Evolutionary conservation across 2,113 vertebrate species (phyloP).

Genomic region (Trochalopteron elliotii): DNA sequence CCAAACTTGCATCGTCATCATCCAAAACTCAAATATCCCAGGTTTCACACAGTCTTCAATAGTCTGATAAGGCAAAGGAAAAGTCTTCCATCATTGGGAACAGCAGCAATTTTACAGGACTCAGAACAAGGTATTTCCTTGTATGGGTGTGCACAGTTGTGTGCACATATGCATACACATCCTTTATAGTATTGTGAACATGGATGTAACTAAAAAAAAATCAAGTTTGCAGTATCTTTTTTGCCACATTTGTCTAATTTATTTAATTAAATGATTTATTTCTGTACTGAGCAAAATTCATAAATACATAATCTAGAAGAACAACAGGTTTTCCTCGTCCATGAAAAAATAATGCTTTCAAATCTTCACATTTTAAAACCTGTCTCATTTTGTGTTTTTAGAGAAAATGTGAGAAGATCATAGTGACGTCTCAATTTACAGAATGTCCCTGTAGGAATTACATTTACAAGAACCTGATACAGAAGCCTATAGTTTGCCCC

Average conservation of each 20-base stretch:
- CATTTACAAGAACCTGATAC: conserved; percentile 77
- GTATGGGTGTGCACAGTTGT: neutral
- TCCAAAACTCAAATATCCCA: conserved; percentile 58
- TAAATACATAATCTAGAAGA: conserved; percentile 77
- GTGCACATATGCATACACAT: neutral
- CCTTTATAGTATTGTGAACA: neutral
- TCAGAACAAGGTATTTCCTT: conserved; percentile 41
- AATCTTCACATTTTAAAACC: conserved; percentile 73
- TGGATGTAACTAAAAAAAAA: conserved; percentile 26
- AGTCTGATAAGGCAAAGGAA: conserved; percentile 90
- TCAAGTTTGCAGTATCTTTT: conserved; percentile 44
- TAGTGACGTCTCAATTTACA: conserved; percentile 63
- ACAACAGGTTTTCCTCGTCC: conserved; percentile 69
- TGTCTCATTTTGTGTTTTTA: conserved; percentile 57
- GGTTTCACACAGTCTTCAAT: conserved; percentile 52
- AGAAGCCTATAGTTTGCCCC: conserved; percentile 74
- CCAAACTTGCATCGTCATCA: conserved; percentile 45
- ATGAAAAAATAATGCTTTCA: conserved; percentile 76
- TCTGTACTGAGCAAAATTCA: conserved; percentile 70
- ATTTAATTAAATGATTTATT: conserved; percentile 66
- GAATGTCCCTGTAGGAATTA: conserved; percentile 71
- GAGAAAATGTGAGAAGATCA: conserved; percentile 65
- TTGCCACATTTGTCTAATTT: conserved; percentile 69
- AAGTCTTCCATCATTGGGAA: conserved; percentile 56
- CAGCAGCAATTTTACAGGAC: conserved; percentile 78